These are phyloP conservation scores for Cottus gobio DNA, from an alignment of 2,113 vertebrate species.

Conservation along the genomic window DNA sequence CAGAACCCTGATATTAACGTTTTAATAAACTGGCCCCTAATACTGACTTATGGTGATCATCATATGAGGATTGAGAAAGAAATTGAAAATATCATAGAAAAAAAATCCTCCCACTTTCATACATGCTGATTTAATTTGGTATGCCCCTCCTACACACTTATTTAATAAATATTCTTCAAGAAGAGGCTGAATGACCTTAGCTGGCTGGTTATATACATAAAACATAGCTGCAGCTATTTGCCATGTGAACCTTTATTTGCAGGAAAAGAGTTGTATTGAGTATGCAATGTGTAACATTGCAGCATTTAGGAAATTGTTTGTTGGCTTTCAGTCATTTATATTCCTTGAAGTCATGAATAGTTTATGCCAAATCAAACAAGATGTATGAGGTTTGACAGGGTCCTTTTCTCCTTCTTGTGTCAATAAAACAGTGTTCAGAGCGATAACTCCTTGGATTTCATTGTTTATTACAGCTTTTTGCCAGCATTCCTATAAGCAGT, in stretches of 20 bases:
- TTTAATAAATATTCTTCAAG: too few relatives aligned
- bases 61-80: neutral
- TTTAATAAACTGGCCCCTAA: slow-evolving; percentile 19
- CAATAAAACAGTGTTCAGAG: neutral
- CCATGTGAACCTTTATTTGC: neutral
- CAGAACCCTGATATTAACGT: slow-evolving; percentile 2
- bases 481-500: too few relatives aligned
- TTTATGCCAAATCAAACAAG: neutral
- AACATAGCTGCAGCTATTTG: neutral
- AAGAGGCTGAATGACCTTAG: too few relatives aligned
- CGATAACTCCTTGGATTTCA: too few relatives aligned
- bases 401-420: neutral
- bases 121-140: neutral
- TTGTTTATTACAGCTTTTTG: too few relatives aligned
- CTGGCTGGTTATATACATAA: neutral
- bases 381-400: neutral
- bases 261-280: neutral
- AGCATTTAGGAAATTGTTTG: neutral
- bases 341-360: neutral
- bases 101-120: neutral
- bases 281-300: neutral
- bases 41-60: neutral
- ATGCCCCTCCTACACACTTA: neutral
- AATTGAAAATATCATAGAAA: too few relatives aligned
- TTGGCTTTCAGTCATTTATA: neutral